Percentiles rank a stretch among this genome's conserved stretches.
phyloP scores from a whole-genome alignment of 2,888 invertebrate species.

The Ashinkailepas kermadecensis region DNA sequence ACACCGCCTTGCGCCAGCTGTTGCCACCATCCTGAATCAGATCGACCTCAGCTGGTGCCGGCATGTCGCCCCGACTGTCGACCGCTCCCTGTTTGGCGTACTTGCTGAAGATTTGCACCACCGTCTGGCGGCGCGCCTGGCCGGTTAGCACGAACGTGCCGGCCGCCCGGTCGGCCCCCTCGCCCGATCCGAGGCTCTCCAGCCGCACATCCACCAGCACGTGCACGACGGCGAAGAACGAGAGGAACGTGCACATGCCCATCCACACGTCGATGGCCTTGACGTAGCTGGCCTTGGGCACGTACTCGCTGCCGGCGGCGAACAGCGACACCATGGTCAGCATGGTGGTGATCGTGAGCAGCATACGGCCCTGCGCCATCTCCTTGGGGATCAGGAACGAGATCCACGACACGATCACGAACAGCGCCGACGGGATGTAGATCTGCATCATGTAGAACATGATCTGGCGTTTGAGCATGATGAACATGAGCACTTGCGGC shows the following conservation, averaged over 20 bases:
- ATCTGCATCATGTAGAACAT: slow-evolving; percentile 56
- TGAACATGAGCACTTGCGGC: slow-evolving; percentile 47
- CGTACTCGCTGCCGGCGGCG: slow-evolving; percentile 50
- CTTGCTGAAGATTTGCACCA: neutral
- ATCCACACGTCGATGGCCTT: slow-evolving; percentile 8
- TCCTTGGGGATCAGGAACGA: slow-evolving; percentile 59
- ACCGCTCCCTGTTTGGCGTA: neutral
- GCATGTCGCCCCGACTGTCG: too few species aligned
- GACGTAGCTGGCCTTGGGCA: slow-evolving; percentile 4
- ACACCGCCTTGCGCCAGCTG: neutral
- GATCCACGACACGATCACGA: slow-evolving; percentile 60
- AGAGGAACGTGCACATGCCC: slow-evolving; percentile 2
- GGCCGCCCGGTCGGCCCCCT: neutral
- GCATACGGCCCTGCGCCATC: slow-evolving; percentile 58
- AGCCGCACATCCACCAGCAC: neutral
- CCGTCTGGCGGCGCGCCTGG: slow-evolving; percentile 10
- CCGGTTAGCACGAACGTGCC: neutral
- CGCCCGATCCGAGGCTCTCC: neutral
- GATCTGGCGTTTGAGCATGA: slow-evolving; percentile 50
- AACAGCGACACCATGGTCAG: slow-evolving; percentile 59
- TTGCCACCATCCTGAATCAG: too few species aligned
- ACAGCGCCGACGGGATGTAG: slow-evolving; percentile 56
- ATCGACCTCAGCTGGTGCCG: neutral
- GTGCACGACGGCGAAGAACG: slow-evolving; percentile 1
- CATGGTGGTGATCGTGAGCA: slow-evolving; percentile 55